Evolutionary conservation across 2,888 invertebrate genomes (phyloP).

Genomic region (Eristalinus sepulchralis): DNA sequence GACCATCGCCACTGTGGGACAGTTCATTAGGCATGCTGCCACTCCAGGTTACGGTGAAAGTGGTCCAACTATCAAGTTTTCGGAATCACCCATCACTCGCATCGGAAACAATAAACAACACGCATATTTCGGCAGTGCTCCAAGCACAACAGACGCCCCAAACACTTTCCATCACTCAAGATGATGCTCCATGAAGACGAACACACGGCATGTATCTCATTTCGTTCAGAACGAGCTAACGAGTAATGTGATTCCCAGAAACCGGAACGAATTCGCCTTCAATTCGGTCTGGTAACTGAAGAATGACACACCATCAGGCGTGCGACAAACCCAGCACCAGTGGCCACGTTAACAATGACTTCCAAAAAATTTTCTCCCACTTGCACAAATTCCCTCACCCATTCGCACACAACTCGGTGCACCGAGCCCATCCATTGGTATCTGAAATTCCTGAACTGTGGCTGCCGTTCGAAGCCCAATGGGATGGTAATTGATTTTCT

Average conservation of each 20-base stretch:
- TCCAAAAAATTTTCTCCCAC: neutral
- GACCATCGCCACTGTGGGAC: neutral
- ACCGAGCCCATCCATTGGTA: neutral
- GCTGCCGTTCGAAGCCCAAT: neutral
- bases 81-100: slow-evolving; percentile 17
- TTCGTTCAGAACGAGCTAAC: neutral
- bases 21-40: slow-evolving; percentile 43
- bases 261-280: neutral
- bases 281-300: neutral
- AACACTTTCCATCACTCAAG: slow-evolving; percentile 47
- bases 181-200: slow-evolving; percentile 34
- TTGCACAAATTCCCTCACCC: neutral
- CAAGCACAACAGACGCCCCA: slow-evolving; percentile 40
- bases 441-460: neutral
- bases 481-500: slow-evolving; percentile 58
- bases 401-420: neutral
- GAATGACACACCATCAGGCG: neutral
- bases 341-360: neutral
- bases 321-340: neutral
- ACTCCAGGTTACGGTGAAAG: slow-evolving; percentile 33
- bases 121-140: slow-evolving; percentile 12
- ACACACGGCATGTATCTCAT: neutral
- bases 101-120: slow-evolving; percentile 45
- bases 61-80: slow-evolving; percentile 10
- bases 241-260: neutral